phyloP scores from a whole-genome alignment of 92 coral and sea anemone species.

The Zoanthus sansibaricus region DNA sequence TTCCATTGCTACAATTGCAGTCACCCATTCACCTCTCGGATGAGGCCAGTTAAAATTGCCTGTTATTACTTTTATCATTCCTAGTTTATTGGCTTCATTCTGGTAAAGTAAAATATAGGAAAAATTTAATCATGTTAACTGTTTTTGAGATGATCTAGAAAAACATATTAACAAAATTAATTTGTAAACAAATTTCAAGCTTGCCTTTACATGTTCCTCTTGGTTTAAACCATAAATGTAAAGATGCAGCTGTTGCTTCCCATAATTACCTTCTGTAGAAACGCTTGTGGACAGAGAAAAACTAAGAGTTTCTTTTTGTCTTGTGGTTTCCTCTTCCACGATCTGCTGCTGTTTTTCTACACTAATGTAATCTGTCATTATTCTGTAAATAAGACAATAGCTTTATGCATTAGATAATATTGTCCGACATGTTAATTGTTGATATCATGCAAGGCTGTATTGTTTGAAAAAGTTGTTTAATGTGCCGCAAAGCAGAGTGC shows the following conservation, averaged over 20 bases:
- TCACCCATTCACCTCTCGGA: background rate
- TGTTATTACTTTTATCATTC: background rate
- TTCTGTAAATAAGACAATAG: no score
- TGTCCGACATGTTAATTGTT: no score
- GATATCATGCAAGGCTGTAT: no score
- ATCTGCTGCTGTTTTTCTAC: no score
- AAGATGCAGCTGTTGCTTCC: background rate
- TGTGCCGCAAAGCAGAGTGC: no score
- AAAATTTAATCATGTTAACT: background rate
- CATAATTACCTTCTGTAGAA: background rate
- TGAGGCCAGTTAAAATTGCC: background rate
- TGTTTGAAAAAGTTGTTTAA: no score
- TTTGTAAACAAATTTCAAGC: background rate
- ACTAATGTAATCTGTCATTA: no score
- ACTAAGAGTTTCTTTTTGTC: background rate
- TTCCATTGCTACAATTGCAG: background rate
- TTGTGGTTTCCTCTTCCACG: background rate
- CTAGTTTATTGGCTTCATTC: background rate
- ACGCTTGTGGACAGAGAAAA: background rate
- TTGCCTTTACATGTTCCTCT: background rate
- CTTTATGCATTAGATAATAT: no score
- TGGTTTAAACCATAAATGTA: background rate
- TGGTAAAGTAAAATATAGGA: background rate
- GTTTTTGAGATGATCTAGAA: background rate
- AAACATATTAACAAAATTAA: background rate